Evolutionary conservation across 2,113 vertebrate genomes (phyloP).

Genomic region (Chlamydotis undulata): DNA sequence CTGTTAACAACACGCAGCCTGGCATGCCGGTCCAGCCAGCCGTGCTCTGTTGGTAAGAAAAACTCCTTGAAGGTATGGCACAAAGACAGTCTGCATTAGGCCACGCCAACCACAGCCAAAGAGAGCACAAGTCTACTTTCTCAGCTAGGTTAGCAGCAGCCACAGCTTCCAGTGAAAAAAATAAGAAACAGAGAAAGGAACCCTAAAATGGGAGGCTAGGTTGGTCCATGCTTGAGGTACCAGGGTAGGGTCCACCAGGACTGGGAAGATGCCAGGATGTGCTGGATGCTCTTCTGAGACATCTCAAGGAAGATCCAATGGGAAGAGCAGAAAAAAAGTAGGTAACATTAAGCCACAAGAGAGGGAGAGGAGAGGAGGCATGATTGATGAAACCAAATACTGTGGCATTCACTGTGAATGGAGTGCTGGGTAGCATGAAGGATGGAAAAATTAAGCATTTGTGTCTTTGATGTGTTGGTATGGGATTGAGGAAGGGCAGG

Average conservation of each 20-base stretch:
- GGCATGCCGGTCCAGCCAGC: neutral
- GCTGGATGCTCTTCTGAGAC: neutral
- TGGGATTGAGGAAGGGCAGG: neutral
- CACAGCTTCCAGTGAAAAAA: neutral
- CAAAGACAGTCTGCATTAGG: neutral
- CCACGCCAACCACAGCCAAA: neutral
- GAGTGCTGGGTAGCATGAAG: neutral
- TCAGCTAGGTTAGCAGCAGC: neutral
- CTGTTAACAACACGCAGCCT: constrained; percentile 44
- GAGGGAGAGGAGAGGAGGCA: neutral
- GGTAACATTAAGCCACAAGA: neutral
- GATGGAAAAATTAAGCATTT: neutral
- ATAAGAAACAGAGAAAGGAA: neutral
- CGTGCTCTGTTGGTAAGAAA: neutral
- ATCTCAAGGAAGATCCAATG: neutral
- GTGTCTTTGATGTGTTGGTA: neutral
- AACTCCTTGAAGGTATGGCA: neutral
- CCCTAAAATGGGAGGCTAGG: neutral
- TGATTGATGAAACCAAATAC: neutral
- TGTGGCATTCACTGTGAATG: neutral
- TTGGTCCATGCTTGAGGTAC: neutral
- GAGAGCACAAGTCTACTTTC: neutral
- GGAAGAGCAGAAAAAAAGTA: neutral
- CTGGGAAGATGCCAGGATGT: neutral
- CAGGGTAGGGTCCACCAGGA: neutral